phyloP scores from a whole-genome alignment of 2,888 invertebrate species.

The Tipula vernalis region DNA sequence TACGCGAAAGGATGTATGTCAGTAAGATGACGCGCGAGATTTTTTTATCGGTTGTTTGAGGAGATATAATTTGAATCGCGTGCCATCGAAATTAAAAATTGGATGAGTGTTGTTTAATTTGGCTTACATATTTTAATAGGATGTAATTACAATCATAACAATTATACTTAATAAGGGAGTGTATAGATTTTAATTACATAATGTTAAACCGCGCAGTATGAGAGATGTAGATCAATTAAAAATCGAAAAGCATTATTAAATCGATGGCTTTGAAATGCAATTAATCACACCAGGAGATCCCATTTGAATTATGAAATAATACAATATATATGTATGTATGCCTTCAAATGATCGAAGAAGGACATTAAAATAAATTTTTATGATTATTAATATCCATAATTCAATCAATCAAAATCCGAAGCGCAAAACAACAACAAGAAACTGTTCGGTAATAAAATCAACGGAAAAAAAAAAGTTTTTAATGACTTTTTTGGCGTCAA shows the following conservation, averaged over 20 bases:
- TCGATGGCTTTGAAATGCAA: not conserved
- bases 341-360: not conserved
- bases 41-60: not conserved
- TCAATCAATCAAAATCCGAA: not conserved
- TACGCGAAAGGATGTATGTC: not conserved
- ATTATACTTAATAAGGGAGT: not conserved
- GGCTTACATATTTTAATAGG: not conserved
- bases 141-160: not conserved
- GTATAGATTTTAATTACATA: not conserved
- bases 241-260: not conserved
- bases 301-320: not conserved
- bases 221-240: not conserved
- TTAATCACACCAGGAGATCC: not conserved
- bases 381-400: not conserved
- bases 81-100: not conserved
- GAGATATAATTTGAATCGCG: no score
- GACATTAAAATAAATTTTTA: not conserved
- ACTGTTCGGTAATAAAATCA: not conserved
- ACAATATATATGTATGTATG: not conserved
- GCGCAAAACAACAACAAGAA: not conserved
- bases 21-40: not conserved
- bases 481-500: constrained; percentile 4
- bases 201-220: not conserved
- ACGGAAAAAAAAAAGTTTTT: not conserved
- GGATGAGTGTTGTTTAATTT: not conserved